Evolutionary conservation across 1,140 invertebrate species (phyloP), one percentile per base, ranked within the genome.

Genomic region (Euborellia annulipes): DNA sequence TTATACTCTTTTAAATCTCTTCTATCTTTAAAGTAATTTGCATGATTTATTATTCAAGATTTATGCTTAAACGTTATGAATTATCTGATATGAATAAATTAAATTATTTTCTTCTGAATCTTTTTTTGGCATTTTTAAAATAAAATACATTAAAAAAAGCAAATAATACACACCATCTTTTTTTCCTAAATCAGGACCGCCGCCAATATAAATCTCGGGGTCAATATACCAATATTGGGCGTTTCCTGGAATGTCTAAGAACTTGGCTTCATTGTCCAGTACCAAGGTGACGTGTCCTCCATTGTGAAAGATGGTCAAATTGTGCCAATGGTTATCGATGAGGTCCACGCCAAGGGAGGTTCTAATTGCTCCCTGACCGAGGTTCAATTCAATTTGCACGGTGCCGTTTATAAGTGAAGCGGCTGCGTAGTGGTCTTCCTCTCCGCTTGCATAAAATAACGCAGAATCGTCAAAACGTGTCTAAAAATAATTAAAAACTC

Each of bases 121-220:
- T n/a, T n/a, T n/a, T n/a, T n/a, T n/a, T n/a, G n/a, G n/a, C n/a
- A n/a, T n/a, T n/a, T n/a, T n/a, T n/a, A n/a, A n/a, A n/a, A n/a
- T n/a, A 27, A 27, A 27, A 27, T 27, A 6, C 23, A 6, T 11
- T 27, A 27, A 27, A 27, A 6, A 6, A 27, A 27, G 11, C 11
- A 27, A 6, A 6, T 27, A 27, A 27, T 27, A 27, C 32, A 52
- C 37, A 61, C 59, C 58, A 51, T 55, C 53, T 45, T 57, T 56
- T 58, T 86, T 85, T 54, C 82, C 69, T 18, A 83, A 59, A 53
- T 83, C 79, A 2, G 84, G 79, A 11, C 84, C 84, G 30, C 85
- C 85, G 11, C 87, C 88, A 50, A 93, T 84, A 56, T 91, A 92
- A 51, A 92, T 85, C 60, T 89, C 83, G 3, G 90, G 88, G 67